Evolutionary conservation across 2,888 invertebrate species (phyloP), one percentile per base, ranked within the genome.

Genomic region (Mesochorus sp.): DNA sequence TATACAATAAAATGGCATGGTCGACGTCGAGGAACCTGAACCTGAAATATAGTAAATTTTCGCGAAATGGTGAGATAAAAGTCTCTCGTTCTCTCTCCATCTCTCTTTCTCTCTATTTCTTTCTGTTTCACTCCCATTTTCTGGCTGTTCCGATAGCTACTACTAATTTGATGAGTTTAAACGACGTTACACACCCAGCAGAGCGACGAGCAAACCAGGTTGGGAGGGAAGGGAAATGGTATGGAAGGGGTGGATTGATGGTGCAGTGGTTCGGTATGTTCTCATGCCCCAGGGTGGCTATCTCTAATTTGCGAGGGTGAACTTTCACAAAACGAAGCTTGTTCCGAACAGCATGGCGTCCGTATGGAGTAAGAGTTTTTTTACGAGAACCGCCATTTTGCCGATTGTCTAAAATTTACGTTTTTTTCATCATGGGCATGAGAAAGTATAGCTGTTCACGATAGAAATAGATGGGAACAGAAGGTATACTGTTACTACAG

Each of bases 141-240:
- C 28, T 39, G 21, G 10, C 66, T 2, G 6, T n/a, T 34, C 31
- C 47, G 49, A 74, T 74, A 28, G 59, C 57, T 28, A 28, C 44
- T 49, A 44, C 59, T 75, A 68, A 75, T 75, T 75, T 61, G 61
- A 67, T 53, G 61, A 51, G 44, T 51, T 68, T 68, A 51, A 68
- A 53, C 53, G 68, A 53, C 53, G 61, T 61, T 53, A 37, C 31
- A 59, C 42, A 39, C 59, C 37, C 17, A 8, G 39, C 12, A 8
- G 59, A n/a, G 0, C 4, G 24, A 14, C 10, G 8, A 42, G 39
- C n/a, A 10, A 19, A 3, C 2, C n/a, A 10, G 1, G n/a, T 8
- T 1, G 0, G 12, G 26, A 39, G 5, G 24, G 14, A 6, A 5
- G 10, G 42, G n/a, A 10, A 14, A 8, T n/a, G 5, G 39, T 17